A percentile compares a stretch with the other conserved stretches of the same genome.
phyloP scores from a whole-genome alignment of 2,797 vertebrate species.

The Anas georgica region DNA sequence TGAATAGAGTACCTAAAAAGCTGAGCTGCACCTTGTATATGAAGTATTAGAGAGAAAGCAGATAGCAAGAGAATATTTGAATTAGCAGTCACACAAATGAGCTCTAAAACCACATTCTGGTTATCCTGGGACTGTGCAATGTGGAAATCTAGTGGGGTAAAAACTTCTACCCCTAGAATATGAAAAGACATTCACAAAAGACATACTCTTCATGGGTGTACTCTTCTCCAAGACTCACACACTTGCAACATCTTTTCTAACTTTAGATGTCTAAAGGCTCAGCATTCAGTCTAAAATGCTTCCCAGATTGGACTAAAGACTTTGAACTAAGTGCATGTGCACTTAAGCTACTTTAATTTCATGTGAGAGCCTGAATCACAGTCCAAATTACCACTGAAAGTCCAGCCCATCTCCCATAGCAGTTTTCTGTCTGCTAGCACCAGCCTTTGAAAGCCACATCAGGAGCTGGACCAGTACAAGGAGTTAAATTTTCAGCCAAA shows the following conservation, averaged over 20 bases:
- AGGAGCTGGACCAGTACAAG: background rate
- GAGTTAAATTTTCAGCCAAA: background rate
- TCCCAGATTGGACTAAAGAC: background rate
- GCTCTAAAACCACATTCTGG: background rate
- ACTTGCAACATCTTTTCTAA: background rate
- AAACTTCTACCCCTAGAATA: background rate
- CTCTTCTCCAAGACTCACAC: background rate
- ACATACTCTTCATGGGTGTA: background rate
- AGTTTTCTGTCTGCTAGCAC: background rate
- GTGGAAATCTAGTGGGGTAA: background rate
- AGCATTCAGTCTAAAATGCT: background rate
- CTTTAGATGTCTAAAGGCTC: background rate
- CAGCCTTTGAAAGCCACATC: background rate
- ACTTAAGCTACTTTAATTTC: background rate
- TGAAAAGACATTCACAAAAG: background rate
- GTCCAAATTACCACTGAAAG: fast-evolving
- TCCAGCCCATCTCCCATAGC: background rate
- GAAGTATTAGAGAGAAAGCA: background rate
- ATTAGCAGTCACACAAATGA: background rate
- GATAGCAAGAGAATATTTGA: background rate
- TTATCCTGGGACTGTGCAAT: background rate
- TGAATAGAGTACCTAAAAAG: background rate
- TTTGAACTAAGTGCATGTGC: background rate
- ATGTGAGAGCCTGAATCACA: background rate
- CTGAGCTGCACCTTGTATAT: background rate